Evolutionary conservation across 1,140 invertebrate species (phyloP), one percentile per base, ranked within the genome.

Genomic region (Hycleus phaleratus): DNA sequence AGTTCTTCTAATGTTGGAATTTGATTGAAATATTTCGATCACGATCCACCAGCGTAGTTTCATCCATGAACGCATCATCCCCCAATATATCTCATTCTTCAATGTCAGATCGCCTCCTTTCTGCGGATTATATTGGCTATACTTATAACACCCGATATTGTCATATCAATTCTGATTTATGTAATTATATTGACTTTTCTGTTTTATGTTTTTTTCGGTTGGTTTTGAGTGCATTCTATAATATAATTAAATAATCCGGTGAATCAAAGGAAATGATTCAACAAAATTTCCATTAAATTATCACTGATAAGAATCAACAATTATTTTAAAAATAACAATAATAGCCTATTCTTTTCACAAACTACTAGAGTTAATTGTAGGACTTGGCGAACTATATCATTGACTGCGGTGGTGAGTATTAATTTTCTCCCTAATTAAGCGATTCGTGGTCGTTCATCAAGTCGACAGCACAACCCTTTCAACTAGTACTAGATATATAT

Each of bases 341-440:
- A 32, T 32, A 32, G 32, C 3, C 4, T 32, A 32, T 32, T 5
- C 7, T 32, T 32, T 32, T 7, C 7, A 7, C 7, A 32, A 32
- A 32, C 1, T 32, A 32, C 4, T 32, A 7, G 4, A 32, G 32
- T 32, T 32, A 32, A 32, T 32, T 32, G 32, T 32, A 32, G 26
- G 32, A 32, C 4, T 32, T 32, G 32, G 32, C 32, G 32, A 7
- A 32, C 32, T 32, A 32, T 32, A 32, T 32, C 32, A 32, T 32
- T 7, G 32, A 32, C 42, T 11, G 8, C 18, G 44, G 51, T 46
- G 50, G 57, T 58, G 55, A 58, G 58, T 62, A 68, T 68, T 65
- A 66, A 68, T 68, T 68, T 68, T 66, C 65, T 65, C 67, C 65
- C 63, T 67, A 67, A 68, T 68, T 68, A 68, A 68, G 60, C 59